Evolutionary conservation across 2,113 vertebrate species (phyloP).

Genomic region (Bubo scandiacus): DNA sequence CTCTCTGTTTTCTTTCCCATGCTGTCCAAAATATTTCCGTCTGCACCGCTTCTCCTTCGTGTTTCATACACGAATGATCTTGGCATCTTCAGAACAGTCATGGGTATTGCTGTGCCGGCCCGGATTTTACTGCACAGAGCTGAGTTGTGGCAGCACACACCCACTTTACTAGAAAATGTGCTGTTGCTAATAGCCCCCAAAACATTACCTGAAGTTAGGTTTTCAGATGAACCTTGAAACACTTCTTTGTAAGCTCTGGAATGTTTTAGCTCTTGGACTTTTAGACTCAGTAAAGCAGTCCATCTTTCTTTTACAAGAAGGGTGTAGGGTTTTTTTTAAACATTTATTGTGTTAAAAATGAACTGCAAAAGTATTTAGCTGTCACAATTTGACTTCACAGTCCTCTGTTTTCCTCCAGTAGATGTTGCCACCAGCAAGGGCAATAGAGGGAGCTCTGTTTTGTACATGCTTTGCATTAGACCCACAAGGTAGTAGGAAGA

Average conservation of each 20-base stretch:
- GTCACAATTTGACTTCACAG: background rate
- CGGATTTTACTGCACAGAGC: background rate
- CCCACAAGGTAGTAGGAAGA: background rate
- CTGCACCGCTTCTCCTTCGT: background rate
- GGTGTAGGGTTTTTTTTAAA: rapidly evolving
- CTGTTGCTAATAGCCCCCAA: background rate
- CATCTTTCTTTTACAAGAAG: background rate
- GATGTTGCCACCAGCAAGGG: background rate
- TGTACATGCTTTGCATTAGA: background rate
- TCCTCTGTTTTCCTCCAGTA: background rate
- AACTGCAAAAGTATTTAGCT: background rate
- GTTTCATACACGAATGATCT: background rate
- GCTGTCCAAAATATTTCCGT: background rate
- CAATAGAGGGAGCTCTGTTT: background rate
- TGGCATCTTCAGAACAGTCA: background rate
- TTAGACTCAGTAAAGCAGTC: background rate
- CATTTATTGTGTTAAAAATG: background rate
- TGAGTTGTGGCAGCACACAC: background rate
- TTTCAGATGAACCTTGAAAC: background rate
- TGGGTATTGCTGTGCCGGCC: background rate
- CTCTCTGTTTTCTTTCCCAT: background rate
- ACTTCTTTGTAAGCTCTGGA: background rate
- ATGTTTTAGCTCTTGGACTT: background rate
- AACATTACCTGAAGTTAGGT: background rate
- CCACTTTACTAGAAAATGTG: background rate